Evolutionary conservation across 2,113 vertebrate genomes (phyloP), one percentile per base, ranked within the genome.

Genomic region (Pelobates fuscus): DNA sequence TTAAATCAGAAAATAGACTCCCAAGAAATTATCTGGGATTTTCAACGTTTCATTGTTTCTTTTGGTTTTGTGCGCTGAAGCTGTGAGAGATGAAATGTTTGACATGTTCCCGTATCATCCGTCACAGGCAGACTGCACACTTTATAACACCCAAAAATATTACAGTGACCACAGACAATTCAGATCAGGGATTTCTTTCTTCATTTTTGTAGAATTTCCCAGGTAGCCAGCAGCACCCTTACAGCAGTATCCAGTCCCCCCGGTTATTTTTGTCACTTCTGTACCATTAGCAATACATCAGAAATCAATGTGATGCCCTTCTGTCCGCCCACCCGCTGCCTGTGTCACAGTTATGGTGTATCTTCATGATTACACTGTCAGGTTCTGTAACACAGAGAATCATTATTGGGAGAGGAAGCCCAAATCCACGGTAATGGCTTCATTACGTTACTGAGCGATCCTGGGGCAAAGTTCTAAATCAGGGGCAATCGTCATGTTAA

Each of bases 351-450:
- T 80, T 70, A 23, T 79, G 81, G 80, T 80, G 78, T 85, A 83
- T 82, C 86, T 87, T 60, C 80, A 68, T 79, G 84, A 87, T 86
- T 86, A 83, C 85, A 87, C 84, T 86, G 86, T 84, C 84, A 85
- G 84, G 84, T 84, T 75, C 44, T 65, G 84, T 86, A 86, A 82
- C 60, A 0, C 79, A 80, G 84, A 81, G 62, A 80, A 85, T 81
- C 78, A 79, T 79, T 30, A 11, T 1, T 1, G 4, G 46, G 18
- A 52, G 46, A n/a, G 46, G 46, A 17, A 3, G 18, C 46, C 46
- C 37, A 41, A 1, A 14, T 10, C 46, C n/a, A n/a, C n/a, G n/a
- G n/a, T n/a, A n/a, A n/a, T n/a, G n/a, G n/a, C n/a, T n/a, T n/a
- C n/a, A n/a, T n/a, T n/a, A n/a, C n/a, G n/a, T n/a, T n/a, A n/a